A percentile compares a stretch with the other conserved stretches of the same genome.
Conservation (phyloP, 2,888 invertebrate species). For the Cheilosia soror region DNA sequence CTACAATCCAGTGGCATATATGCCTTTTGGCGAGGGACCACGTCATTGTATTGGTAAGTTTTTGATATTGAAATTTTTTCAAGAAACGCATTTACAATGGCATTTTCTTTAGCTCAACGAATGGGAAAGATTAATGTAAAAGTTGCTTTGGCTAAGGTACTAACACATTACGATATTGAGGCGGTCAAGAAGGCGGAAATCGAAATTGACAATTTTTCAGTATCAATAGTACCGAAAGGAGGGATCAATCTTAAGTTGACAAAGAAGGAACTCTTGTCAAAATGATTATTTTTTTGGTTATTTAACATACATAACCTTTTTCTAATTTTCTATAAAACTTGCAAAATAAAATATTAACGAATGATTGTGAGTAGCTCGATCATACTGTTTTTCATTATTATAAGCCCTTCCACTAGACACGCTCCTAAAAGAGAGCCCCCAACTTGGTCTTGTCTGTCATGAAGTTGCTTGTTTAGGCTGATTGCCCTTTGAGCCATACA, state of each 20-base stretch:
- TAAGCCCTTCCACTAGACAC: too few relatives aligned
- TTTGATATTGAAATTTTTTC: neutral
- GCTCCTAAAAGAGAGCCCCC: too few relatives aligned
- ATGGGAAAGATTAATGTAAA: constrained; percentile 81
- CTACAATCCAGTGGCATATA: constrained; percentile 79
- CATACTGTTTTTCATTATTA: too few relatives aligned
- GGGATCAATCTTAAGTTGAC: constrained; percentile 79
- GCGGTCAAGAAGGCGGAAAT: constrained; percentile 76
- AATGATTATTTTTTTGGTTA: neutral
- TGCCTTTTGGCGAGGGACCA: constrained; percentile 83
- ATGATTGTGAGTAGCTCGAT: too few relatives aligned
- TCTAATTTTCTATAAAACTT: too few relatives aligned
- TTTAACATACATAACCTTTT: neutral
- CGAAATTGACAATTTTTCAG: constrained; percentile 78
- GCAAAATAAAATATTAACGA: too few relatives aligned
- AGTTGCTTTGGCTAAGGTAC: constrained; percentile 79
- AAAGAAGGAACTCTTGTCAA: constrained; percentile 41
- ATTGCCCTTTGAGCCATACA: too few relatives aligned
- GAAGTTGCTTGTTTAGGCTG: too few relatives aligned
- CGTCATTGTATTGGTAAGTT: constrained; percentile 82
- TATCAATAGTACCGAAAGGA: constrained; percentile 77
- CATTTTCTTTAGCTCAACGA: constrained; percentile 78
- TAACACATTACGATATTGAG: constrained; percentile 79
- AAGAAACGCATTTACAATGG: neutral
- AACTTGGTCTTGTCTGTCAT: too few relatives aligned